Conservation (phyloP, 2,797 vertebrate genomes). For the Sebastes dallii region DNA sequence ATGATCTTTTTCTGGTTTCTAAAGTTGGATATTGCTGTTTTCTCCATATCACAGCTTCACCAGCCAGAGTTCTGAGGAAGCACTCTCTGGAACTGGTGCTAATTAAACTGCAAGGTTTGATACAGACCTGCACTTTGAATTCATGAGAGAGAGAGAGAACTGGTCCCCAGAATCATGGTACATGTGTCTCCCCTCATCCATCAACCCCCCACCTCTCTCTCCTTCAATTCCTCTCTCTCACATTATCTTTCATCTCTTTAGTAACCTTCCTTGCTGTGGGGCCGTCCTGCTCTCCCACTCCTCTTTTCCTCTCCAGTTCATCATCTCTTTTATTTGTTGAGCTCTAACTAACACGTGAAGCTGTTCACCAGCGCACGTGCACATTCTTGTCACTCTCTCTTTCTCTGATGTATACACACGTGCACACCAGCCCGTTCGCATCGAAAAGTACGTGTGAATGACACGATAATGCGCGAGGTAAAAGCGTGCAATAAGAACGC, state of each 20-base stretch:
- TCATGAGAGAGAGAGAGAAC: too few species aligned
- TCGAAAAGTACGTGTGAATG: too few species aligned
- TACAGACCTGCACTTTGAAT: background rate
- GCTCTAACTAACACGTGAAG: slow-evolving; percentile 29
- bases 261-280: slow-evolving; percentile 24
- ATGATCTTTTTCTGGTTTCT: background rate
- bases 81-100: slow-evolving; percentile 10
- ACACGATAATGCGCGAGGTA: too few species aligned
- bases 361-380: background rate
- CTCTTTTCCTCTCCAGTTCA: slow-evolving; percentile 39
- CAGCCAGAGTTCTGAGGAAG: slow-evolving; percentile 6
- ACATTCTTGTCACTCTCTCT: too few species aligned
- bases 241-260: slow-evolving; percentile 41
- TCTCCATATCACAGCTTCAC: background rate
- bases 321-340: slow-evolving; percentile 63
- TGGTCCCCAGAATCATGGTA: too few species aligned
- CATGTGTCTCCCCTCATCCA: too few species aligned
- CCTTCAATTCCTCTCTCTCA: slow-evolving; percentile 44
- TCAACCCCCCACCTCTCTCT: background rate
- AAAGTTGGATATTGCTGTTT: slow-evolving; percentile 8
- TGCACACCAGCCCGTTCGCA: background rate
- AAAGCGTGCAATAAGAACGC: too few species aligned
- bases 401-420: background rate
- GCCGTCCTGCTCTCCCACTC: background rate
- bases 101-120: slow-evolving; percentile 24